Evolutionary conservation across 2,797 vertebrate genomes (phyloP).

Genomic region (Pseudopleuronectes americanus): DNA sequence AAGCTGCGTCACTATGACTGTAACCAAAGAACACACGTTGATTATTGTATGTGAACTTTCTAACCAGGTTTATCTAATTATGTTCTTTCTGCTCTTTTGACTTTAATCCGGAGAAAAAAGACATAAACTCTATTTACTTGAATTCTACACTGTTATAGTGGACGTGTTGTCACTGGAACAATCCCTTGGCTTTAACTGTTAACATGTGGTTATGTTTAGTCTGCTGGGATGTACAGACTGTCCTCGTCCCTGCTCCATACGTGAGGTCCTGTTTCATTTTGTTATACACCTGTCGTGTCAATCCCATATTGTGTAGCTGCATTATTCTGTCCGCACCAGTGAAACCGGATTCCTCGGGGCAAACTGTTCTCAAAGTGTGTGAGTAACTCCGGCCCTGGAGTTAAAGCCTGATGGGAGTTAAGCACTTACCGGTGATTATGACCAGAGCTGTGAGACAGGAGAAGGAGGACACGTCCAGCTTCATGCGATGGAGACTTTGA

Average conservation of each 20-base stretch:
- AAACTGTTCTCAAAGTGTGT: no score
- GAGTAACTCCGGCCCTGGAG: no score
- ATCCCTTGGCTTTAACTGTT: constrained; percentile 2
- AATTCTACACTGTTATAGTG: background rate
- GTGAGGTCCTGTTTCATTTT: constrained; percentile 23
- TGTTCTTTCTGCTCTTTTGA: no score
- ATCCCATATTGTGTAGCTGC: constrained; percentile 33
- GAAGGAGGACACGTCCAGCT: constrained; percentile 90
- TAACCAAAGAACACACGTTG: background rate
- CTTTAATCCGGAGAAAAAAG: no score
- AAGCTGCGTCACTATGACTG: background rate
- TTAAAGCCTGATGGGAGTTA: background rate
- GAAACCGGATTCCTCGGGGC: constrained; percentile 9
- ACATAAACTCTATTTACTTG: background rate
- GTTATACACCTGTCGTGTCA: constrained; percentile 47
- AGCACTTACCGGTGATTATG: constrained; percentile 89
- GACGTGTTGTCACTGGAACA: background rate
- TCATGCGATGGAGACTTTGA: constrained; percentile 90
- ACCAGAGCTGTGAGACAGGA: constrained; percentile 93
- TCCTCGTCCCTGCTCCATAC: background rate
- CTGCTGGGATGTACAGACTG: constrained; percentile 13
- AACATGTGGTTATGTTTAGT: constrained; percentile 39
- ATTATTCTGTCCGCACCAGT: constrained; percentile 12
- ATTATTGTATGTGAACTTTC: background rate
- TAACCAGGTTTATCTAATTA: background rate